Conservation (phyloP, 2,888 invertebrate species). For the Ormia ochracea region DNA sequence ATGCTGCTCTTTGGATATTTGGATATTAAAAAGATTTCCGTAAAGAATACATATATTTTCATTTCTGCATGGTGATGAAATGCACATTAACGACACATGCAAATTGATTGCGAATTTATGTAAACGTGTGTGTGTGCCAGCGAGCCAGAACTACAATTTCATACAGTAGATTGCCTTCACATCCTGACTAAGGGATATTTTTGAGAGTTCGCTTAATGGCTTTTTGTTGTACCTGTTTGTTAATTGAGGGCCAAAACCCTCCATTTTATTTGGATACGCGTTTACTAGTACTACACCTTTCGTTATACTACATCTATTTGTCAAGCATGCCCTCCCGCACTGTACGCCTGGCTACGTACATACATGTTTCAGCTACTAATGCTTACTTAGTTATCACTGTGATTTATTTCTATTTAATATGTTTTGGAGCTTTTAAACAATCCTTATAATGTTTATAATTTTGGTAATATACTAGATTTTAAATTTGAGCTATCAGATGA, state of each 20-base stretch:
- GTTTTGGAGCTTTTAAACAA: not conserved
- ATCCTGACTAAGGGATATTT: constrained; percentile 18
- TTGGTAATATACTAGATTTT: not conserved
- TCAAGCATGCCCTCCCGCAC: constrained; percentile 19
- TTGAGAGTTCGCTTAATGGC: constrained; percentile 33
- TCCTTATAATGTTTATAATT: constrained; percentile 3
- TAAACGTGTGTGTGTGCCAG: not conserved
- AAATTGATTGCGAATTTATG: constrained; percentile 16
- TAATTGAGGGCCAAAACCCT: constrained; percentile 50
- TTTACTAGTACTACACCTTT: not conserved
- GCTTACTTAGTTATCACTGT: not conserved
- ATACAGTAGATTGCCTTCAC: constrained; percentile 27
- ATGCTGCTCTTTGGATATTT: too few relatives aligned
- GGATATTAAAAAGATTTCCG: too few relatives aligned
- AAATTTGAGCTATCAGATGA: not conserved
- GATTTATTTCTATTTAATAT: constrained; percentile 5
- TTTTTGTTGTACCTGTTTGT: constrained; percentile 46
- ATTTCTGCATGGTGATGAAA: not conserved
- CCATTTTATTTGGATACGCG: not conserved
- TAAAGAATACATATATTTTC: not conserved
- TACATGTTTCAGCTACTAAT: not conserved
- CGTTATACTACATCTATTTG: constrained; percentile 8
- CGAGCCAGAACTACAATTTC: not conserved
- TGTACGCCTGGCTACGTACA: not conserved
- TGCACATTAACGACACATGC: constrained; percentile 35